Base-by-base conservation (phyloP, 2,888 invertebrate genomes). In the Agapetus fuscipes region DNA sequence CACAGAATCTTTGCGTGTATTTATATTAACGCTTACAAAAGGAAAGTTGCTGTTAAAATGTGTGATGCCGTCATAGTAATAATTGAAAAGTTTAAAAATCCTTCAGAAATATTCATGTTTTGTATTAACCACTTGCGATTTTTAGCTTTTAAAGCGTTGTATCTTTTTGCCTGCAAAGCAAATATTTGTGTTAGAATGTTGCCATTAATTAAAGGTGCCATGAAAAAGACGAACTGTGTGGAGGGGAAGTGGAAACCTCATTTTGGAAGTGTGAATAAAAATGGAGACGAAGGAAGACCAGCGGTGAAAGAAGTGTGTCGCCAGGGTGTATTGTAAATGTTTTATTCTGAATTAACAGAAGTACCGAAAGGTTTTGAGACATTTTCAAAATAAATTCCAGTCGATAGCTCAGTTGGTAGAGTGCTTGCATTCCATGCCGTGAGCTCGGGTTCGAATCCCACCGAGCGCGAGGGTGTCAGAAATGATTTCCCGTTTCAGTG, bases 121-220 rank as follows among this genome's bases (percentile, higher is more conserved):
- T 70, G 70, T 49, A 61, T 64, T 27, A 69, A 69, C 51, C 70
- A 70, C 56, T 62, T 68, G 37, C 54, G 62, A 30, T 62, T 65
- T 54, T 45, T 69, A 12, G 61, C 68, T 11, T 68, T 61, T 56
- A 57, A 62, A 50, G 64, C 67, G 9, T 49, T 70, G 30, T 53
- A 55, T 46, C 53, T 68, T 36, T 67, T 64, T 54, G 62, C 64
- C 1, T 60, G 56, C 46, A 48, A 52, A 4, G 65, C 67, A 11
- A 54, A 60, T 4, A 65, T 61, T 53, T 69, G 69, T 50, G 57
- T 51, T 41, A 51, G 50, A 7, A 45, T 70, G 25, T 52, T 66
- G 10, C 60, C 62, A 4, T 31, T 50, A 14, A 52, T 67, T 15
- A 62, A 60, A 13, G 40, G 48, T 41, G 61, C 66, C 50, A 36